Base-by-base conservation (phyloP, 2,888 invertebrate genomes). In the Sinohyriopsis cumingii region DNA sequence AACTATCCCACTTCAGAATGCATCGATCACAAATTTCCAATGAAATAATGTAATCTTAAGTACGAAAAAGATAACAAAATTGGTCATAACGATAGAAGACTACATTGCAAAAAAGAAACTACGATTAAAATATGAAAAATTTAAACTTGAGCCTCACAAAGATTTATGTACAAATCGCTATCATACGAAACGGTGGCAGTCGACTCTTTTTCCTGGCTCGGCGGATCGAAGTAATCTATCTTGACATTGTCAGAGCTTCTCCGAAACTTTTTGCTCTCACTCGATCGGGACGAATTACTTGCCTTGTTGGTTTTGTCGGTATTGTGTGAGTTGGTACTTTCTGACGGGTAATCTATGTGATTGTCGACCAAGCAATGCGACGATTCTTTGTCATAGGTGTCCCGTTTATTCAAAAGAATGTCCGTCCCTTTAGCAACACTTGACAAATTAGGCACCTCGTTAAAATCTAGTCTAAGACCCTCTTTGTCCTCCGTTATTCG, bases 131-230 rank as follows among this genome's bases (percentile, higher is more conserved):
- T 60, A 19, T 18, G 20, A 25, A 45, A 24, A 15, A 56, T n/a
- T 75, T 79, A 87, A 57, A 87, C 87, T 74, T 87, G 87, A 63
- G 87, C 87, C 75, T 87, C 87, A 73, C 86, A 87, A 54, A 87
- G 73, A 73, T 87, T 87, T 28, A 87, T 86, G 69, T 87, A 87
- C 72, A 87, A 69, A 67, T 87, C 87, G 78, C 86, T 86, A 73
- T 87, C 87, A 68, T 87, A 87, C 56, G 87, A 87, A 68, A 87
- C 86, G 15, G 87, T 87, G 55, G 87, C 87, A 24, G 87, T 87
- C 18, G 87, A 87, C 76, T 87, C 87, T 65, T 87, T 87, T 71
- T 87, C 87, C 70, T 86, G 86, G 67, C 86, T 86, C 20, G 87
- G 87, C n/a, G 87, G 87, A 69, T 87, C 87, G 78, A 86, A 86